A percentile compares a stretch with the other conserved stretches of the same genome.
phyloP scores from a whole-genome alignment of 2,797 vertebrate genomes.

The Cichlasoma orientale region DNA sequence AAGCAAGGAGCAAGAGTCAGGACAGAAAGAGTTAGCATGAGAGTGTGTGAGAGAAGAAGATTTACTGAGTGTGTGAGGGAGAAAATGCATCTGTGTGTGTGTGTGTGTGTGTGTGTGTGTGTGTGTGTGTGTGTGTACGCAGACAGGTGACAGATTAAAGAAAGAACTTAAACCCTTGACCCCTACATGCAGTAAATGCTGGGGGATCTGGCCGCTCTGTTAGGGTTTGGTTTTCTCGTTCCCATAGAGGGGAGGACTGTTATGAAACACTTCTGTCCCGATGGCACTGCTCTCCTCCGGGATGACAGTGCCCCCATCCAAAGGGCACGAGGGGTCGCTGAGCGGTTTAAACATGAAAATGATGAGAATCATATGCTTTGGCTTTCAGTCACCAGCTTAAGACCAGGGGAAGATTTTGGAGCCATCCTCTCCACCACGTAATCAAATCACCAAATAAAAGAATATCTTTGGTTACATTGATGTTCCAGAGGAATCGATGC shows the following conservation, averaged over 20 bases:
- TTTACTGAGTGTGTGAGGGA: neutral
- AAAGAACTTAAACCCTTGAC: neutral
- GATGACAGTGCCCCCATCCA: neutral
- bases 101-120: neutral
- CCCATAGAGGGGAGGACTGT: neutral
- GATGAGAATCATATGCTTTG: neutral
- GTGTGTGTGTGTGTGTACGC: too few species aligned
- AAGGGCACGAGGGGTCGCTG: too few species aligned
- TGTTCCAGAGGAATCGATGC: neutral
- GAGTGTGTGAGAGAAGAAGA: constrained; percentile 2
- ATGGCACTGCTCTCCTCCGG: neutral
- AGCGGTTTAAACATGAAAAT: neutral
- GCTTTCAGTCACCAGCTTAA: neutral
- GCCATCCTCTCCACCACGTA: neutral
- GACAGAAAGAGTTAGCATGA: neutral
- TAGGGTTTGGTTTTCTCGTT: neutral
- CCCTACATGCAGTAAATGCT: too few species aligned
- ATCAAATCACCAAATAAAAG: neutral
- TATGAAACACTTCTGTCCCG: neutral
- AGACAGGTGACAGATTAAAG: neutral
- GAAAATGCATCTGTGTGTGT: neutral
- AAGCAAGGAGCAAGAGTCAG: neutral
- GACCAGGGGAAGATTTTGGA: neutral
- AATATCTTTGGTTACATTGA: neutral
- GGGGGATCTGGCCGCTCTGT: neutral